Percentiles rank a stretch among this genome's conserved stretches.
These are phyloP conservation scores for Galerucella pusilla DNA, from an alignment of 2,888 invertebrate species.

Conservation along the genomic window DNA sequence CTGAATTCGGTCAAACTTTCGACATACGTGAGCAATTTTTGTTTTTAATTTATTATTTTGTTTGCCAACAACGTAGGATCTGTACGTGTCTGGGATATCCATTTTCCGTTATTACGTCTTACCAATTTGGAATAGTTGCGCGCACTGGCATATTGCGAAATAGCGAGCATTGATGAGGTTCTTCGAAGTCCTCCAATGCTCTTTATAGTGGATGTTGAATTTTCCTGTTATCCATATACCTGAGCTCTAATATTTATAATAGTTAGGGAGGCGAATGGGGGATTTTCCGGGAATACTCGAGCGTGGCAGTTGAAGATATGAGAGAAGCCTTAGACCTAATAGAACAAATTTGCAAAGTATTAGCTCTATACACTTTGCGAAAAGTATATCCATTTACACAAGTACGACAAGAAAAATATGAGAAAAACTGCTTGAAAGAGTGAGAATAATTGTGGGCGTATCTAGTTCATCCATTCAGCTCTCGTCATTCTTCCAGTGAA, in stretches of 20 bases:
- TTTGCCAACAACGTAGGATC: conserved; percentile 26
- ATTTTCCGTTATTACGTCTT: conserved; percentile 39
- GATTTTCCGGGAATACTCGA: too few relatives aligned
- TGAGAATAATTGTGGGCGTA: too few relatives aligned
- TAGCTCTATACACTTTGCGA: too few relatives aligned
- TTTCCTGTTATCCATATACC: conserved; percentile 3
- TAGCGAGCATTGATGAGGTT: conserved; percentile 43
- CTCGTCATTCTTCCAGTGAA: too few relatives aligned
- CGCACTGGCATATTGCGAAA: conserved; percentile 42
- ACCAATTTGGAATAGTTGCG: conserved; percentile 40
- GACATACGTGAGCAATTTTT: conserved; percentile 30
- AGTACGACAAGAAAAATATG: too few relatives aligned
- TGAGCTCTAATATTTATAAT: too few relatives aligned
- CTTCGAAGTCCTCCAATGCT: conserved; percentile 29
- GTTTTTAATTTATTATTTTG: conserved; percentile 43
- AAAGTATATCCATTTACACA: too few relatives aligned
- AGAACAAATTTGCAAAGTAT: too few relatives aligned
- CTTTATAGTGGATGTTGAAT: conserved; percentile 20
- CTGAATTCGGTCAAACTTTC: conserved; percentile 9
- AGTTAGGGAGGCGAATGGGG: not conserved
- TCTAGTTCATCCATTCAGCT: too few relatives aligned
- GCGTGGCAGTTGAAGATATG: too few relatives aligned
- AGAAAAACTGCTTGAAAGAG: too few relatives aligned
- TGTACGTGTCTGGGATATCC: conserved; percentile 41
- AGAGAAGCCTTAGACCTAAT: too few relatives aligned